A percentile compares a stretch with the other conserved stretches of the same genome.
These are phyloP conservation scores for Psylliodes chrysocephalus DNA, from an alignment of 2,888 invertebrate species.

Conservation along the genomic window DNA sequence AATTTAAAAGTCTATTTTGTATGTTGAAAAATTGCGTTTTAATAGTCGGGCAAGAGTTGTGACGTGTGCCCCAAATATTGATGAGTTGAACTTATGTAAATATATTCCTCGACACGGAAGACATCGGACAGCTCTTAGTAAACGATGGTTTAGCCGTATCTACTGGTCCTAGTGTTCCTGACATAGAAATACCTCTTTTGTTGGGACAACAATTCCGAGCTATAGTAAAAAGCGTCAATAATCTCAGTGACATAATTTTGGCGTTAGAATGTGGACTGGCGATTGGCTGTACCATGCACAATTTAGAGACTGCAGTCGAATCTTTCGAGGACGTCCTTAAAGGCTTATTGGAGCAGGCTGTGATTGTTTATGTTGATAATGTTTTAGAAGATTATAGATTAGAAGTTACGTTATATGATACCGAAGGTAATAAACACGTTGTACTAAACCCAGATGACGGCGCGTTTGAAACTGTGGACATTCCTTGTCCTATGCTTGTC, in stretches of 20 bases:
- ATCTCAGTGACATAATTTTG: constrained; percentile 63
- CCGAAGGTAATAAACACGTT: constrained; percentile 65
- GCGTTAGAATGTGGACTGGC: constrained; percentile 64
- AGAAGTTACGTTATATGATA: constrained; percentile 73
- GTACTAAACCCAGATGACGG: constrained; percentile 68
- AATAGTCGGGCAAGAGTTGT: too few species aligned
- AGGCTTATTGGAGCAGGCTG: constrained; percentile 64
- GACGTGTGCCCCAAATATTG: too few species aligned
- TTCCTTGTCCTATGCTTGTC: constrained; percentile 73
- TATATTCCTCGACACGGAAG: constrained; percentile 48
- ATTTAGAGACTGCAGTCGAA: constrained; percentile 63
- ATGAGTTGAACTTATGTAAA: constrained; percentile 55
- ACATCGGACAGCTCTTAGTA: constrained; percentile 51
- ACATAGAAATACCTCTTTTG: constrained; percentile 62
- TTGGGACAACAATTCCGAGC: constrained; percentile 64
- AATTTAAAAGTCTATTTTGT: too few species aligned
- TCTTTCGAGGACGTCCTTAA: constrained; percentile 67
- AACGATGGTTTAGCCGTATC: constrained; percentile 52
- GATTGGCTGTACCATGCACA: constrained; percentile 66
- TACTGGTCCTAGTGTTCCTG: constrained; percentile 23
- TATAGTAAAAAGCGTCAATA: constrained; percentile 62
- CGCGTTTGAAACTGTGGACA: constrained; percentile 65
- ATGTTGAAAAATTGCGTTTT: too few species aligned
- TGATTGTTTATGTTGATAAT: constrained; percentile 65
- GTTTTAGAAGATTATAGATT: constrained; percentile 66